Evolutionary conservation across 2,113 vertebrate genomes (phyloP), one percentile per base, ranked within the genome.

Genomic region (Psittacus erithacus): DNA sequence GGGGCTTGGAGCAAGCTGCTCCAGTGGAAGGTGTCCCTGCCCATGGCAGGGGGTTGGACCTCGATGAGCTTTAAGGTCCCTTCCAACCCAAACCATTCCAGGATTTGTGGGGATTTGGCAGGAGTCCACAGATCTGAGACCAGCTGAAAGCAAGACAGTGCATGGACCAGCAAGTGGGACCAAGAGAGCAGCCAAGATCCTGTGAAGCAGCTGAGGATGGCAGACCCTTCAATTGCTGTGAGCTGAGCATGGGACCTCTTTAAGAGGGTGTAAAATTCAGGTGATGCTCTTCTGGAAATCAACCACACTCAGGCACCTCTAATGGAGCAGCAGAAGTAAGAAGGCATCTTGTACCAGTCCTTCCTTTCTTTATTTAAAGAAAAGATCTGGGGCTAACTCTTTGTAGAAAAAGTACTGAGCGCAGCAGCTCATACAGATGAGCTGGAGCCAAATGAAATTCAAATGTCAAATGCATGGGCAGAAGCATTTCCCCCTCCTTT

Each of bases 91-190:
- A 59, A 59, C 5, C 22, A 16, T 24, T 16, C 22, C 33, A 35
- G 57, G 33, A 59, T 59, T 64, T 1, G 0, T 2, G 5, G 43
- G 71, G 38, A 59, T 89, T 59, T 33, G 0, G 46, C 52, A 46
- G 65, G 44, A 76, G 12, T 25, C 46, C 3, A 1, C 62, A 55
- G 57, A 46, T 55, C 39, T 20, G 16, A 83, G 81, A 84, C 16
- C 53, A 80, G 64, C 71, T 86, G 33, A 59, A 74, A 73, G 13
- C 35, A 62, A 50, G 33, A 55, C 28, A 24, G 35, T 0, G 2
- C n/a, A 7, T 0, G 7, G 82, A 57, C 18, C 9, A 1, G 50
- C 23, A 64, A 31, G 63, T 35, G 31, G 19, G 69, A 43, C 46
- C 47, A 11, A 13, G 53, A 57, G 74, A 44, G 65, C 33, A 62